Evolutionary conservation across 2,888 invertebrate species (phyloP), one percentile per base, ranked within the genome.

Genomic region (Lasioglossum pauxillum): DNA sequence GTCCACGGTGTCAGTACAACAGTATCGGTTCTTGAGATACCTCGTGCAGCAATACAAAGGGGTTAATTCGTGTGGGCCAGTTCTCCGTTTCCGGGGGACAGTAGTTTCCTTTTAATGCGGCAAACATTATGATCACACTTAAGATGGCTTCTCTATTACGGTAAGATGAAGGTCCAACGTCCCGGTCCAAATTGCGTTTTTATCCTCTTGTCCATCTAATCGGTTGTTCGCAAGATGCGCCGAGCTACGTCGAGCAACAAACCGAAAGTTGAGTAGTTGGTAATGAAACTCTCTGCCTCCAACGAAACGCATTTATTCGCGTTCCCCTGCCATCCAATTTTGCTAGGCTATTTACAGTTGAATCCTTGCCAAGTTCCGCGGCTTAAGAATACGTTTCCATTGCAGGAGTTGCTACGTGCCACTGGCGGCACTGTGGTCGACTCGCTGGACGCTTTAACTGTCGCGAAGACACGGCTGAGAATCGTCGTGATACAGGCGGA

Each of bases 331-430:
- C 31, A 38, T 78, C 67, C 72, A 80, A 79, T 71, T 60, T 67
- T 67, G 53, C 60, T 38, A 46, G n/a, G n/a, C 79, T 44, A 81
- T 83, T 87, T 82, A 38, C 75, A 78, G 41, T 86, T 88, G 90
- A 87, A 83, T 46, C 57, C 8, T 0, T 23, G 90, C 89, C 90
- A 90, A 88, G 69, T 69, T 49, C 46, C 27, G 46, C 53, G 44
- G 38, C 78, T 69, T 81, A 82, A 86, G 77, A 71, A 78, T 84
- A 71, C 57, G 31, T 72, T 46, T 75, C 38, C 84, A 72, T 90
- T 92, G 76, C 74, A 94, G 94, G 90, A 92, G 46, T 80, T 94
- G 64, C 82, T 94, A 77, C 53, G 64, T 19, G 90, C 84, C 3
- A 91, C 90, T 31, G 94, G 94, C 27, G 94, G 91, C 49, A 85